A percentile compares a stretch with the other conserved stretches of the same genome.
Evolutionary conservation across 2,113 vertebrate genomes (phyloP).

Genomic region (Corythornis cristatus): DNA sequence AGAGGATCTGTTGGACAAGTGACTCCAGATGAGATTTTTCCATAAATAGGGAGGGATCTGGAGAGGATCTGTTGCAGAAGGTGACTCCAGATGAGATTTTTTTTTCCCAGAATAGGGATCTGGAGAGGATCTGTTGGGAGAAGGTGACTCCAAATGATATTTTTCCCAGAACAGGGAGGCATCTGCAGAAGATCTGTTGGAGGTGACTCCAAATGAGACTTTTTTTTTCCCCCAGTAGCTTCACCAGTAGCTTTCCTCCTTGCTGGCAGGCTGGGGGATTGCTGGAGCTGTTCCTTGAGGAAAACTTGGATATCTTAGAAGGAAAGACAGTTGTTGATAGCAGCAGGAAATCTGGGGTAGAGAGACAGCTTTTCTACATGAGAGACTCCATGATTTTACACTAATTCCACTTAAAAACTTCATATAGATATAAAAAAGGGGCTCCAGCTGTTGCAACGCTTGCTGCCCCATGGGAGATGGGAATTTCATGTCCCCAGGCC

Average conservation of each 20-base stretch:
- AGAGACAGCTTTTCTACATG: not conserved
- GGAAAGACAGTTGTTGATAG: not conserved
- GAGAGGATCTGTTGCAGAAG: too few relatives aligned
- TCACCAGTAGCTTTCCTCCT: not conserved
- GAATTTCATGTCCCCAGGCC: not conserved
- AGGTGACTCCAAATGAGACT: not conserved
- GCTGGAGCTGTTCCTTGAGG: not conserved
- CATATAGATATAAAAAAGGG: not conserved
- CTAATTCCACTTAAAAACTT: not conserved
- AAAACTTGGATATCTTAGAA: not conserved
- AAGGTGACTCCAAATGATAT: not conserved
- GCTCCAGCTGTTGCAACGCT: not conserved
- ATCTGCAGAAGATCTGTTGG: not conserved
- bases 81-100: not conserved
- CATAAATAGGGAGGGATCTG: too few relatives aligned
- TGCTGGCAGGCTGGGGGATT: not conserved
- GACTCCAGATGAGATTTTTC: too few relatives aligned
- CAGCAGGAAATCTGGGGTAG: not conserved
- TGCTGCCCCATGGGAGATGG: not conserved
- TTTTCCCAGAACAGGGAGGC: not conserved
- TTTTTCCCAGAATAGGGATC: not conserved
- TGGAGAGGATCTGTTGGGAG: not conserved
- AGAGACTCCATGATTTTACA: not conserved
- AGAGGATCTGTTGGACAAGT: not conserved
- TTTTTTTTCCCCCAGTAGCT: not conserved